A percentile compares a stretch with the other conserved stretches of the same genome.
Evolutionary conservation across 2,888 invertebrate genomes (phyloP).

Genomic region (Amblyjoppa fuscipennis): DNA sequence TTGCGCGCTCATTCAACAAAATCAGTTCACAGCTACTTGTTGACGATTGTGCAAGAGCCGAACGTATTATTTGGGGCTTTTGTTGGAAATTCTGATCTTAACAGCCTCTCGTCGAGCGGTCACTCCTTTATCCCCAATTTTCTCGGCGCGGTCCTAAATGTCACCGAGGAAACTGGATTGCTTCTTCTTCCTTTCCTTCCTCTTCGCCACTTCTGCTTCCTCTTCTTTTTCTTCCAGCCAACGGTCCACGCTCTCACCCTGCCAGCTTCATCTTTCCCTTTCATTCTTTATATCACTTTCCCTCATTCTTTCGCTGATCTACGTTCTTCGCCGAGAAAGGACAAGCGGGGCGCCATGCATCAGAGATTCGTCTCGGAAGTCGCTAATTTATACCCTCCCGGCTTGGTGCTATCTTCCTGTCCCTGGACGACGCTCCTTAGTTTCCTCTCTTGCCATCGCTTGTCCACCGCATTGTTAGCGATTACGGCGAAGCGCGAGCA

Average conservation of each 20-base stretch:
- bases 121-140: constrained; percentile 64
- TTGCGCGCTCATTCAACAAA: background rate
- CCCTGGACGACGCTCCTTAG: constrained; percentile 1
- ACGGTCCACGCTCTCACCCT: background rate
- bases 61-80: constrained; percentile 55
- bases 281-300: constrained; percentile 11
- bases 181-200: constrained; percentile 10
- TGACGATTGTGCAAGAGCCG: constrained; percentile 9
- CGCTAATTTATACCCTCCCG: constrained; percentile 60
- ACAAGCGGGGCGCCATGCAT: constrained; percentile 42
- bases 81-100: constrained; percentile 29
- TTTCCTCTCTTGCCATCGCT: background rate
- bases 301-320: constrained; percentile 9
- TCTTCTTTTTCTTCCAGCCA: background rate
- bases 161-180: constrained; percentile 25
- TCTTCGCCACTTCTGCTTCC: background rate
- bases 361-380: constrained; percentile 56
- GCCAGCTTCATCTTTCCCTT: constrained; percentile 18
- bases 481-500: constrained; percentile 54
- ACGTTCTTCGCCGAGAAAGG: constrained; percentile 25
- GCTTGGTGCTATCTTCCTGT: constrained; percentile 3
- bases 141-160: constrained; percentile 49
- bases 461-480: constrained; percentile 52
- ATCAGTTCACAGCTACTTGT: constrained; percentile 30
- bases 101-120: constrained; percentile 35